Evolutionary conservation across 2,113 vertebrate genomes (phyloP).

Genomic region (Notothenia rossii): DNA sequence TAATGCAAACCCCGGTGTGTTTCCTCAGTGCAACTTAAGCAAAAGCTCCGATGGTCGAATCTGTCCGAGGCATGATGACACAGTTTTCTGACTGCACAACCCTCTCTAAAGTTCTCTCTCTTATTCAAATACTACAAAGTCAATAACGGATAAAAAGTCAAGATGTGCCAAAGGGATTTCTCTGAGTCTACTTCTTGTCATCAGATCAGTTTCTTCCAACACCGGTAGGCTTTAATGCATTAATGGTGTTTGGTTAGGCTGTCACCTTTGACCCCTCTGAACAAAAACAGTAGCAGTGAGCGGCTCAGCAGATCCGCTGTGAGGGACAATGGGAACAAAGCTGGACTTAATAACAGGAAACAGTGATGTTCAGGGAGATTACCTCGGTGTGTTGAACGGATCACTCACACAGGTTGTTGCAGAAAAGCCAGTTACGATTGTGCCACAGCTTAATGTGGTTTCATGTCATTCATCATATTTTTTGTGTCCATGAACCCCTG

Average conservation of each 20-base stretch:
- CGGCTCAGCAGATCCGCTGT: slow-evolving; percentile 44
- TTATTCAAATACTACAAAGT: not conserved
- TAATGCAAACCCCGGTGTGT: not conserved
- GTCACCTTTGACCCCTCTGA: slow-evolving; percentile 61
- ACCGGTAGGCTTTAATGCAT: slow-evolving; percentile 18
- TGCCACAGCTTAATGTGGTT: slow-evolving; percentile 7
- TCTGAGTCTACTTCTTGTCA: slow-evolving; percentile 10
- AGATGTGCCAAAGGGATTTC: not conserved
- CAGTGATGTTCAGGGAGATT: slow-evolving; percentile 33
- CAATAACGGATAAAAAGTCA: slow-evolving; percentile 12
- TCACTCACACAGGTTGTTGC: not conserved
- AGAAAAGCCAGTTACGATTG: slow-evolving; percentile 3
- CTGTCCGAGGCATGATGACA: not conserved
- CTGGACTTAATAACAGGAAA: slow-evolving; percentile 68
- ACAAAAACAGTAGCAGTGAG: slow-evolving; percentile 58
- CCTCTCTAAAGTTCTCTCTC: not conserved
- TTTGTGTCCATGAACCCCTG: slow-evolving; percentile 9
- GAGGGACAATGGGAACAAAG: slow-evolving; percentile 51
- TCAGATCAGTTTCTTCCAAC: slow-evolving; percentile 12
- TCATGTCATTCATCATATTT: not conserved
- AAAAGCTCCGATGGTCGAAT: slow-evolving; percentile 21
- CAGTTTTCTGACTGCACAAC: not conserved
- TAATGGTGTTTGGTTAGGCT: slow-evolving; percentile 59
- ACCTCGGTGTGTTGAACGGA: slow-evolving; percentile 24
- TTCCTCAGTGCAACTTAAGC: slow-evolving; percentile 4